Conservation (phyloP, 2,888 invertebrate genomes). For the Plagiodera versicolora region DNA sequence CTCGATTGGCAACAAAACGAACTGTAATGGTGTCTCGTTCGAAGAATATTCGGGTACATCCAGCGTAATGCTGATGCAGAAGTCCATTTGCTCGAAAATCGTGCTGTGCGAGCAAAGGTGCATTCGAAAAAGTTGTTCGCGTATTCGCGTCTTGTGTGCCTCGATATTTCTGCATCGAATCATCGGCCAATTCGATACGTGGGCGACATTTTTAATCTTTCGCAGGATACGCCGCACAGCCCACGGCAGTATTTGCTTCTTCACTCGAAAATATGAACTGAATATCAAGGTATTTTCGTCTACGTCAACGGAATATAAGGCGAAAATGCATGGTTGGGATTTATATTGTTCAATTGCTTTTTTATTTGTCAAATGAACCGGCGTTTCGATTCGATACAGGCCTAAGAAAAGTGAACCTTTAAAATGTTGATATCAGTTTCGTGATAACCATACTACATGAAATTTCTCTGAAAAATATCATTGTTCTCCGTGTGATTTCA, state of each 20-base stretch:
- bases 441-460: too few species aligned
- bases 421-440: too few species aligned
- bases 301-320: not conserved
- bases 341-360: too few species aligned
- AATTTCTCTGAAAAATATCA: too few species aligned
- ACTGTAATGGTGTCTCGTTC: constrained; percentile 17
- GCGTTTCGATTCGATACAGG: too few species aligned
- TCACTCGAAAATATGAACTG: not conserved
- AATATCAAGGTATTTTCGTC: not conserved
- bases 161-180: constrained; percentile 40
- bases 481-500: too few species aligned
- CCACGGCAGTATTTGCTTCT: not conserved
- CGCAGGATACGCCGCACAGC: not conserved
- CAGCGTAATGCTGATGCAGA: constrained; percentile 28
- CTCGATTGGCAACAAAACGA: constrained; percentile 13
- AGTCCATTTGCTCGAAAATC: constrained; percentile 32
- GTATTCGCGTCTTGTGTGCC: constrained; percentile 21
- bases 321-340: not conserved
- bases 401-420: too few species aligned
- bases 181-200: constrained; percentile 42
- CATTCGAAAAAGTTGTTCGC: constrained; percentile 37
- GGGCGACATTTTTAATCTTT: constrained; percentile 41
- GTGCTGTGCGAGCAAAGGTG: constrained; percentile 26
- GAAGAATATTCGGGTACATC: constrained; percentile 19
- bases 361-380: too few species aligned